phyloP scores from a whole-genome alignment of 2,113 vertebrate genomes.

The Eudyptes chrysolophus region DNA sequence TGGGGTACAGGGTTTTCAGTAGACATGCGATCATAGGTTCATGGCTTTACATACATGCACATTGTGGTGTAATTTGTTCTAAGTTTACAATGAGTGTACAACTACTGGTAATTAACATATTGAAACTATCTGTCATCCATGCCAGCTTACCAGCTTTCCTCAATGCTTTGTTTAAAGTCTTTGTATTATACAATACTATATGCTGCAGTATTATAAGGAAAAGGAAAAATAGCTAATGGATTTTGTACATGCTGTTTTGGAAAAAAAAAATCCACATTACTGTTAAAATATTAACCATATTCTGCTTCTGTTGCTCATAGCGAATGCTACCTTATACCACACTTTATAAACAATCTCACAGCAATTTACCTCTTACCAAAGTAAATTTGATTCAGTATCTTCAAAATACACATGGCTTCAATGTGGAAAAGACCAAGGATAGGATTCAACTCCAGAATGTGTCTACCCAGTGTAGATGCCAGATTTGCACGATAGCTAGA shows the following conservation, averaged over 20 bases:
- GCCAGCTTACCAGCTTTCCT: neutral
- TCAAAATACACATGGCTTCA: neutral
- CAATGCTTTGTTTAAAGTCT: neutral
- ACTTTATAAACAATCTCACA: neutral
- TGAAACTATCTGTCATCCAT: neutral
- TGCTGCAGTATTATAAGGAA: neutral
- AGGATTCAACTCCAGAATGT: neutral
- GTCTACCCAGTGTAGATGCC: neutral
- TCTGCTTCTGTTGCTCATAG: neutral
- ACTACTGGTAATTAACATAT: accelerated
- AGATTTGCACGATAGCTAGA: neutral
- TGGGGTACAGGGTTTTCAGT: neutral
- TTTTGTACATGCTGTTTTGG: neutral
- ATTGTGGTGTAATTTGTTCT: neutral
- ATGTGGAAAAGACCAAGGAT: neutral
- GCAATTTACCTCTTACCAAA: neutral
- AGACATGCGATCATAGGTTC: neutral
- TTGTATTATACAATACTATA: neutral
- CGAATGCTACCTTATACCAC: neutral
- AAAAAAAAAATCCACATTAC: neutral
- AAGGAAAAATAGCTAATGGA: neutral
- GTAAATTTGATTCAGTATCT: neutral
- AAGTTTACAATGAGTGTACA: neutral
- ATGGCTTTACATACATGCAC: neutral
- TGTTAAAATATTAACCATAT: neutral